Evolutionary conservation across 2,797 vertebrate genomes (phyloP), one percentile per base, ranked within the genome.

Genomic region (Eutrigla gurnardus): DNA sequence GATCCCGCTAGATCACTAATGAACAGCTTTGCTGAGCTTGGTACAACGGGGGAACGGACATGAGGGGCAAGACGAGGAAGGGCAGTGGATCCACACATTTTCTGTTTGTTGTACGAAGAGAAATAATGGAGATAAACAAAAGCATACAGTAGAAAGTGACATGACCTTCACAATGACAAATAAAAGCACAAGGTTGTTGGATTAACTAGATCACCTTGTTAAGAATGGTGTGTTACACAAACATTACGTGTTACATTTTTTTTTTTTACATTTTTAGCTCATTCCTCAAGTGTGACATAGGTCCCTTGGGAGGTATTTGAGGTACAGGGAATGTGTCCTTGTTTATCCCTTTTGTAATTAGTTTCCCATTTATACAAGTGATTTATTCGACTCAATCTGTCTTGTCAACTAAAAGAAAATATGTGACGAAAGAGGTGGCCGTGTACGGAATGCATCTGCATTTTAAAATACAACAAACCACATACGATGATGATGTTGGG

Each of bases 1-100:
- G 86, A 91, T 82, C 73, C 78, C n/a, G 73, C 84, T 66, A 86
- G 82, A 87, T 91, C 82, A 76, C 87, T 90, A 91, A 92, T 90
- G 84, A 91, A 87, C 84, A 89, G 84, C 75, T 92, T 81, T 91
- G 87, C 89, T 90, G 88, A 92, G 89, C 80, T 84, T 36, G 14
- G 73, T 85, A 73, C 70, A 84, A 85, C 52, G n/a, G 63, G 25
- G 49, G 77, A 76, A 53, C 40, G 53, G 67, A 57, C 77, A 73
- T 18, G 66, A 47, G 65, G 71, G 72, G 70, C 3, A 59, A 74
- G 36, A 57, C 0, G 33, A 60, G 11, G 61, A 83, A 74, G 61
- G 55, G 42, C 70, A 67, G 68, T 17, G n/a, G 36, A 68, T 55
- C n/a, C 35, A 75, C 1, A 14, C 60, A 35, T 47, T 69, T 66